A percentile compares a stretch with the other conserved stretches of the same genome.
Conservation (phyloP, 1,140 invertebrate genomes). For the Anadara kagoshimensis region DNA sequence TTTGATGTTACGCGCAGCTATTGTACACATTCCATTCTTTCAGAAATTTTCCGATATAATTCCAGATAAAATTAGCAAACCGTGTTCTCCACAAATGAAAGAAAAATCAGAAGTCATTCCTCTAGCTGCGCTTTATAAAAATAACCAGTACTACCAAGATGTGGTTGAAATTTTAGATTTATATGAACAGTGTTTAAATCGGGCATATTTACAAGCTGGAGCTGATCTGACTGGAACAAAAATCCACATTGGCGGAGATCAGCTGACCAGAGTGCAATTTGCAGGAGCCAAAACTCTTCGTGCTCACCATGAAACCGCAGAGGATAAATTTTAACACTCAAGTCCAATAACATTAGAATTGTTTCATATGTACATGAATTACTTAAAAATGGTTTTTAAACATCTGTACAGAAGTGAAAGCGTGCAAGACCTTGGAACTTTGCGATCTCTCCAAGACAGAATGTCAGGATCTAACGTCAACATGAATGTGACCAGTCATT, state of each 20-base stretch:
- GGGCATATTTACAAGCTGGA: neutral
- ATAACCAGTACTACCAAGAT: conserved; percentile 36
- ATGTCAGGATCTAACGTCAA: conserved; percentile 29
- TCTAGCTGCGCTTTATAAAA: conserved; percentile 29
- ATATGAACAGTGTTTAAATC: conserved; percentile 12
- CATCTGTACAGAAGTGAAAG: conserved; percentile 26
- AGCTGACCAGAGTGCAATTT: conserved; percentile 41
- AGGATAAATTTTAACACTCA: conserved; percentile 31
- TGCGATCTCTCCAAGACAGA: conserved; percentile 13
- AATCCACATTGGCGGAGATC: conserved; percentile 42
- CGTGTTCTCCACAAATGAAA: neutral
- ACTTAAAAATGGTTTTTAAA: conserved; percentile 28
- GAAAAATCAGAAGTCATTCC: conserved; percentile 10
- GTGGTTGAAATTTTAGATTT: conserved; percentile 28
- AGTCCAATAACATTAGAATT: conserved; percentile 48
- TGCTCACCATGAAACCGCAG: conserved; percentile 10
- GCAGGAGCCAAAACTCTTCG: conserved; percentile 38
- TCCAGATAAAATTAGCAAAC: neutral
- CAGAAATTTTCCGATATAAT: conserved; percentile 3
- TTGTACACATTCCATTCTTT: conserved; percentile 26
- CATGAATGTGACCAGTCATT: too few relatives aligned
- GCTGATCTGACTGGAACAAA: neutral
- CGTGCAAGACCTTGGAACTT: conserved; percentile 23
- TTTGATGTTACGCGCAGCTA: conserved; percentile 10
- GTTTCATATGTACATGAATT: conserved; percentile 42